Conservation (phyloP, 2,797 vertebrate species). For the Trachops cirrhosus region DNA sequence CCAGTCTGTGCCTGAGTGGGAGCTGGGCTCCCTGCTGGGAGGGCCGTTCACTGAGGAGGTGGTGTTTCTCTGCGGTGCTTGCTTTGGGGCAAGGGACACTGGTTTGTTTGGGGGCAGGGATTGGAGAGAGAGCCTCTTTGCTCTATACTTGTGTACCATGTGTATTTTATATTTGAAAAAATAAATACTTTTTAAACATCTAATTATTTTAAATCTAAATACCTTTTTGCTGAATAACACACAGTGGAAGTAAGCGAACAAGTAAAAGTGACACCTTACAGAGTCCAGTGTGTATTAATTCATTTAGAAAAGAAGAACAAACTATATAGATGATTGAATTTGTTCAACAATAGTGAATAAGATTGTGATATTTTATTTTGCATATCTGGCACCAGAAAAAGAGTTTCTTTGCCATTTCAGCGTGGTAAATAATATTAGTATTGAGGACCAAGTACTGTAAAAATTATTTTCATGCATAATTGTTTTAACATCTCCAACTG, state of each 20-base stretch:
- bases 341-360: not conserved
- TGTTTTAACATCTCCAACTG: conserved; percentile 30
- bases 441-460: not conserved
- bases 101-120: not conserved
- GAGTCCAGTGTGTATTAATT: not conserved
- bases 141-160: not conserved
- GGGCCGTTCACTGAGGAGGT: not conserved
- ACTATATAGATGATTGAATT: not conserved
- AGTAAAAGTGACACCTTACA: not conserved
- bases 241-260: not conserved
- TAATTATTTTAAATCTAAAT: not conserved
- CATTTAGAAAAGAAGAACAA: not conserved
- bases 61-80: not conserved
- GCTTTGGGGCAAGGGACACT: not conserved
- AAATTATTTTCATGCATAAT: conserved; percentile 1
- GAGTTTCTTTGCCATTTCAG: not conserved
- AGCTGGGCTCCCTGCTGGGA: not conserved
- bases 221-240: not conserved
- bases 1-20: no score
- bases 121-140: not conserved
- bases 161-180: not conserved
- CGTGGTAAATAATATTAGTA: not conserved
- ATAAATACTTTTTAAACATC: not conserved
- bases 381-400: not conserved
- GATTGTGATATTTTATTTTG: not conserved